phyloP scores from a whole-genome alignment of 2,888 invertebrate species.

The Phalangium opilio region DNA sequence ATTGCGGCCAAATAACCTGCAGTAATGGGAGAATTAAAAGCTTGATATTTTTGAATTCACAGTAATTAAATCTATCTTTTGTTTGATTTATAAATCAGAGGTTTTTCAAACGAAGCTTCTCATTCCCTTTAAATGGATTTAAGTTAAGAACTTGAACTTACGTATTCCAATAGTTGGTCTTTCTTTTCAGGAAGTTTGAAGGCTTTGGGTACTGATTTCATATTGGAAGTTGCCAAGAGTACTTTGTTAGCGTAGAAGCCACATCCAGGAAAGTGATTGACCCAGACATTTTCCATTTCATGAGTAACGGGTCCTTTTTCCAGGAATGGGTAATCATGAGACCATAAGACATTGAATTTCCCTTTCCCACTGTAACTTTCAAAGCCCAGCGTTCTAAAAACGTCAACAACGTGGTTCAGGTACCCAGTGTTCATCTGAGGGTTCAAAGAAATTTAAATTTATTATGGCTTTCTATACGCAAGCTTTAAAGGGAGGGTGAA shows the following conservation, averaged over 20 bases:
- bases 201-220: constrained; percentile 67
- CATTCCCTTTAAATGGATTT: too few relatives aligned
- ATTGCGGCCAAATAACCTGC: too few relatives aligned
- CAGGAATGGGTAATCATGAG: constrained; percentile 77
- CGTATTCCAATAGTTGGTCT: constrained; percentile 50
- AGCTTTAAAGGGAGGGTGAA: too few relatives aligned
- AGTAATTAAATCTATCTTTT: too few relatives aligned
- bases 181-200: constrained; percentile 69
- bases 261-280: constrained; percentile 89
- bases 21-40: too few relatives aligned
- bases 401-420: constrained; percentile 55
- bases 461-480: too few relatives aligned
- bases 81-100: too few relatives aligned
- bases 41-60: too few relatives aligned
- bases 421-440: neutral
- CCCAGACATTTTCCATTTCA: neutral
- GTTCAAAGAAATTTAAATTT: neutral
- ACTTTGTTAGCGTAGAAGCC: constrained; percentile 87
- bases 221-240: constrained; percentile 61
- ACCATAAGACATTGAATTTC: constrained; percentile 80
- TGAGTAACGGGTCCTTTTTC: constrained; percentile 13
- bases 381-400: constrained; percentile 61
- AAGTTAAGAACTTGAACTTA: too few relatives aligned
- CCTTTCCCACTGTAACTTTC: constrained; percentile 34
- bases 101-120: too few relatives aligned